Evolutionary conservation across 2,797 vertebrate species (phyloP).

Genomic region (Lycodopsis pacificus): DNA sequence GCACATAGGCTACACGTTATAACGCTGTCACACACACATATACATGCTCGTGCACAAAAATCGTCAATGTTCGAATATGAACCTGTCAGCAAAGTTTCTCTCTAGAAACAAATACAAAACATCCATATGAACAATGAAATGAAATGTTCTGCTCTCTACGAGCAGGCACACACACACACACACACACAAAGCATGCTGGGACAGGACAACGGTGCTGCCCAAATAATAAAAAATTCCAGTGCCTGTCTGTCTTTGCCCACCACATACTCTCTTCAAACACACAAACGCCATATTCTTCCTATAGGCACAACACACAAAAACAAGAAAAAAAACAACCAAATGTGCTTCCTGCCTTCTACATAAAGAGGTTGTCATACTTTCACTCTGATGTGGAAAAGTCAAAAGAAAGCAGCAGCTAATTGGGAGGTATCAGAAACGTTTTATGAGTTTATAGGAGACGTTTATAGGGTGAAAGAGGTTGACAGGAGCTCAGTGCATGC

Average conservation of each 20-base stretch:
- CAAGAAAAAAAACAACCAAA: not conserved
- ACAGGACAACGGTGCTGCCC: constrained; percentile 82
- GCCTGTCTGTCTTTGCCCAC: constrained; percentile 78
- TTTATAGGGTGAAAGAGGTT: constrained; percentile 30
- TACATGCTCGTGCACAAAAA: not conserved
- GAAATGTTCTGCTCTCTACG: constrained; percentile 6
- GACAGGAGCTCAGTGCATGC: constrained; percentile 36
- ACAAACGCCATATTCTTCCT: constrained; percentile 16
- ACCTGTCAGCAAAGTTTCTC: not conserved
- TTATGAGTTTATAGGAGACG: constrained; percentile 5
- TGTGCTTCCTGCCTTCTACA: not conserved
- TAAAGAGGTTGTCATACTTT: constrained; percentile 1
- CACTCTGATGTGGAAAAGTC: constrained; percentile 12
- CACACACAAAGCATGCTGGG: constrained; percentile 73
- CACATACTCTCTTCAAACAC: constrained; percentile 30
- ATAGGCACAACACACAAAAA: constrained; percentile 19
- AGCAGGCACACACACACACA: constrained; percentile 31
- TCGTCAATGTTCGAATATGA: not conserved
- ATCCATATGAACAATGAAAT: constrained; percentile 18
- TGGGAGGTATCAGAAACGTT: not conserved
- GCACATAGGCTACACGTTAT: not conserved
- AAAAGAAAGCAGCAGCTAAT: constrained; percentile 10
- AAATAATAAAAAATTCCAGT: constrained; percentile 84
- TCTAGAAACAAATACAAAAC: constrained; percentile 13
- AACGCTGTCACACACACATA: not conserved